Evolutionary conservation across 2,888 invertebrate genomes (phyloP).

Genomic region (Anthoptus insignis): DNA sequence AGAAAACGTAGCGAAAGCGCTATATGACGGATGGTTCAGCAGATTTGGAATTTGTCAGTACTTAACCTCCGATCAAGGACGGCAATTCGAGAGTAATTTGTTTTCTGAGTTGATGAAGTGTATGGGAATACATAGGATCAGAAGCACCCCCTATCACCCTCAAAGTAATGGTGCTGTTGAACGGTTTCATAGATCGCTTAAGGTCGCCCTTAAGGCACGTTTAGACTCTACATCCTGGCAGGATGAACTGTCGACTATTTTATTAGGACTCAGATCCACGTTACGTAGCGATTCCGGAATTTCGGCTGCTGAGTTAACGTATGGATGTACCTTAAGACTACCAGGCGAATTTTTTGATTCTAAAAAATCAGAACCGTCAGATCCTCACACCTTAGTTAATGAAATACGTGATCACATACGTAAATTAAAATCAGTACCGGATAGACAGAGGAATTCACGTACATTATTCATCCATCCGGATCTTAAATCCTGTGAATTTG

Average conservation of each 20-base stretch:
- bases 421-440: neutral
- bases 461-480: slow-evolving; percentile 16
- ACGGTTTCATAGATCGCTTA: slow-evolving; percentile 3
- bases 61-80: neutral
- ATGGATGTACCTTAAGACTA: neutral
- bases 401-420: neutral
- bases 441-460: slow-evolving; percentile 3
- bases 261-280: slow-evolving; percentile 4
- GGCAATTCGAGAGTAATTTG: neutral
- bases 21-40: slow-evolving; percentile 9
- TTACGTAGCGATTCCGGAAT: slow-evolving; percentile 1
- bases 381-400: slow-evolving; percentile 14
- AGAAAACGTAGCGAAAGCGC: neutral
- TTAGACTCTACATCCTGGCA: slow-evolving; percentile 7
- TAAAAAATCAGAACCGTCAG: slow-evolving; percentile 1
- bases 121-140: neutral
- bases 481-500: neutral
- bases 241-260: slow-evolving; percentile 2
- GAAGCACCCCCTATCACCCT: slow-evolving; percentile 7
- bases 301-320: slow-evolving; percentile 7
- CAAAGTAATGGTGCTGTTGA: slow-evolving; percentile 13
- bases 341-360: slow-evolving; percentile 17
- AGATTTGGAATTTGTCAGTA: neutral
- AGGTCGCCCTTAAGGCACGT: neutral
- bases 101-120: slow-evolving; percentile 1